phyloP scores from a whole-genome alignment of 2,113 vertebrate species.

The Myocastor coypus region DNA sequence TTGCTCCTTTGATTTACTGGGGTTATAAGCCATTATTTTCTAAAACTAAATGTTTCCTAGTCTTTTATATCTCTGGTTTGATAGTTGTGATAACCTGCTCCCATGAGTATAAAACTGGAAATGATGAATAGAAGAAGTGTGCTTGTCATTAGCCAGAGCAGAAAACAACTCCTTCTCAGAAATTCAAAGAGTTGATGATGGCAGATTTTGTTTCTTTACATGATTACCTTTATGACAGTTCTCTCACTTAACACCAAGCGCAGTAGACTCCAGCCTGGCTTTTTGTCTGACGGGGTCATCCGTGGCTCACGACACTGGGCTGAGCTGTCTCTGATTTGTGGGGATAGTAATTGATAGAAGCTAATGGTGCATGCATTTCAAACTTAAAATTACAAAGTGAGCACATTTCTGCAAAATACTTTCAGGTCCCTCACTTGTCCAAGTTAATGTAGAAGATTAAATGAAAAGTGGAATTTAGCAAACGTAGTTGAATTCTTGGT shows the following conservation, averaged over 20 bases:
- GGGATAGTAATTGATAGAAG: slow-evolving; percentile 80
- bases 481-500: not conserved
- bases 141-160: slow-evolving; percentile 80
- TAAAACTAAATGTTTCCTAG: slow-evolving; percentile 81
- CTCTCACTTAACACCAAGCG: slow-evolving; percentile 75
- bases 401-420: not conserved
- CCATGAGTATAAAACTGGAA: slow-evolving; percentile 76
- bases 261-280: slow-evolving; percentile 53
- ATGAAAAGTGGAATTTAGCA: not conserved
- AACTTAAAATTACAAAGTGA: slow-evolving; percentile 1
- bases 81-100: slow-evolving; percentile 84
- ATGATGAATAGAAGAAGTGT: slow-evolving; percentile 76
- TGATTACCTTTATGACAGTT: slow-evolving; percentile 85
- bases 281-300: slow-evolving; percentile 70
- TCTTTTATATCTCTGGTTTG: slow-evolving; percentile 83
- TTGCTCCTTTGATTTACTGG: slow-evolving; percentile 81
- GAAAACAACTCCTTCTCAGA: slow-evolving; percentile 79
- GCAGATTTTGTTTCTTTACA: slow-evolving; percentile 76
- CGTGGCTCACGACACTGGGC: slow-evolving; percentile 73
- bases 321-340: slow-evolving; percentile 65
- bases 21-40: slow-evolving; percentile 81
- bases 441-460: not conserved
- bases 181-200: slow-evolving; percentile 80
- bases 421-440: not conserved
- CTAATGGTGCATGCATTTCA: slow-evolving; percentile 56